Percentiles rank a stretch among this genome's conserved stretches.
phyloP scores from a whole-genome alignment of 2,797 vertebrate species.

The Anas acuta region DNA sequence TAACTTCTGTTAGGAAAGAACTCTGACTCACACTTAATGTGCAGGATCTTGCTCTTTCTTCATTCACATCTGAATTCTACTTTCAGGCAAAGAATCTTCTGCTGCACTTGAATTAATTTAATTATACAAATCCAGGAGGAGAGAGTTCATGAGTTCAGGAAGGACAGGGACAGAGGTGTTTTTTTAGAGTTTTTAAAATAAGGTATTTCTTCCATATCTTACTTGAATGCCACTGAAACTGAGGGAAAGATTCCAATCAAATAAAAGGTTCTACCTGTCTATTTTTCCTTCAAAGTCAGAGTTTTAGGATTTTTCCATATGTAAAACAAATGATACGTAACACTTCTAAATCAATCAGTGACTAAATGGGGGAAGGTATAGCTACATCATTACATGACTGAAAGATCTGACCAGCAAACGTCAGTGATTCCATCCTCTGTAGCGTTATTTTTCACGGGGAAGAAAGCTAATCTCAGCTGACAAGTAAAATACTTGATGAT shows the following conservation, averaged over 20 bases:
- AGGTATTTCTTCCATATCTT: background rate
- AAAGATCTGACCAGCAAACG: background rate
- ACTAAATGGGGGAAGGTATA: background rate
- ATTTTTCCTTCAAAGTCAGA: background rate
- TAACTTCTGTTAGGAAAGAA: background rate
- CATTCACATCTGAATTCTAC: background rate
- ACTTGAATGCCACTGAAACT: background rate
- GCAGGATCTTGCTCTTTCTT: background rate
- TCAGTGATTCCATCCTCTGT: background rate
- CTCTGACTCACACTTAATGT: background rate
- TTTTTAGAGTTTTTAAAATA: background rate
- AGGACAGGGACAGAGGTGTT: background rate
- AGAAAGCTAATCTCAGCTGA: background rate
- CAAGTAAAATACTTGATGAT: background rate
- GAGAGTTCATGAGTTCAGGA: background rate
- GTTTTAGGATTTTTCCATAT: background rate
- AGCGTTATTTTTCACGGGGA: background rate
- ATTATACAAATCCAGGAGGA: background rate
- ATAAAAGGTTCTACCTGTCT: background rate
- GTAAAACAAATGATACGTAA: background rate
- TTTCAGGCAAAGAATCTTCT: background rate
- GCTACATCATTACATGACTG: background rate
- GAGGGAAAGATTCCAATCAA: background rate
- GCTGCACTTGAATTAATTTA: background rate
- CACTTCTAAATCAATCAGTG: background rate